Evolutionary conservation across 2,113 vertebrate species (phyloP), one percentile per base, ranked within the genome.

Genomic region (Toxotes jaculatrix): DNA sequence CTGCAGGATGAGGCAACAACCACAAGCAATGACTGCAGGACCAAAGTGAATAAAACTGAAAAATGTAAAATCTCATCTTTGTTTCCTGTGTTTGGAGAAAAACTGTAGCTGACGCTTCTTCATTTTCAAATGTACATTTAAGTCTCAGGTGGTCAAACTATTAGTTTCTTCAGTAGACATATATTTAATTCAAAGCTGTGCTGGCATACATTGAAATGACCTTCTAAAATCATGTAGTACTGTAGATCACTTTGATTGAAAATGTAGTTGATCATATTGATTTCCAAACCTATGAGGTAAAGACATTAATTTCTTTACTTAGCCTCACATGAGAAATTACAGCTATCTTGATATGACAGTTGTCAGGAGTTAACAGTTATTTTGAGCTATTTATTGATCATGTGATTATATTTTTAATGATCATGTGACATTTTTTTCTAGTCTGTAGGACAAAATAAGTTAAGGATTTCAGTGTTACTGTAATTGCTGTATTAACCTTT

Each of bases 241-340:
- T 83, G 57, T 74, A 80, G 72, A 67, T 79, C 45, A 51, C 69
- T 61, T 38, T 57, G 45, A 69, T 32, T 66, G 69, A n/a, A 31
- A 45, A 55, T 66, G 63, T 65, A 14, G 36, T 62, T 32, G 40
- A 78, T 84, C 82, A 77, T 77, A 86, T 74, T 85, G 80, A 73
- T 79, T 84, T 68, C 72, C 21, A 70, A 31, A 64, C 34, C 10
- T 1, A 43, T 23, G 13, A 38, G 0, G 8, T 62, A 14, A 27
- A 70, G 40, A 62, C 38, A 47, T 68, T 2, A 10, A 11, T 61
- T 49, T 36, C 19, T 67, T 23, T 43, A 32, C n/a, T 59, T 59
- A 7, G 57, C 5, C 2, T 14, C 0, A 43, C 2, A 5, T 31
- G 14, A 40, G 4, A 32, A 73, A 32, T 43, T 69, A 42, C 14